A percentile compares a stretch with the other conserved stretches of the same genome.
Conservation (phyloP, 2,797 vertebrate genomes). For the Tadarida brasiliensis region DNA sequence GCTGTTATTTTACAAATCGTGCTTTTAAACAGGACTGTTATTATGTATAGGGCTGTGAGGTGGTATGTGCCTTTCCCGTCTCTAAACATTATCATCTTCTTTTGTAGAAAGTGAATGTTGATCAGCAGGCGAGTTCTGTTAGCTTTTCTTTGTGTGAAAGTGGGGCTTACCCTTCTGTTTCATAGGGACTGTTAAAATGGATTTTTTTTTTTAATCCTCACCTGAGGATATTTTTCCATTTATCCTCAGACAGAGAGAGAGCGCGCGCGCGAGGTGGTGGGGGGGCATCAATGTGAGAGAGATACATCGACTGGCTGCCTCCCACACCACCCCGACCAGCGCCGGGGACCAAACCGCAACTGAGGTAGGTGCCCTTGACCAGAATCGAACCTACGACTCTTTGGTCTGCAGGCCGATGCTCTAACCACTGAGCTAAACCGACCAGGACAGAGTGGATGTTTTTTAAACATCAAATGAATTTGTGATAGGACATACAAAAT, state of each 20-base stretch:
- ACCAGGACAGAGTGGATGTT: neutral
- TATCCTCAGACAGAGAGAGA: no score
- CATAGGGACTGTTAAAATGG: neutral
- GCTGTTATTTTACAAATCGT: neutral
- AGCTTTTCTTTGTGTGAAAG: constrained; percentile 13
- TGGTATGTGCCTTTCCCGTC: neutral
- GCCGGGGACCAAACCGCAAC: no score
- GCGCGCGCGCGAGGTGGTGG: no score
- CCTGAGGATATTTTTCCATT: no score
- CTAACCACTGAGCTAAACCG: no score
- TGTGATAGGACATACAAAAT: neutral
- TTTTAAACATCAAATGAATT: neutral
- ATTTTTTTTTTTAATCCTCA: no score
- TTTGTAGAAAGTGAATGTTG: neutral
- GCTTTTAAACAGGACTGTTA: neutral
- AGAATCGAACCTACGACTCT: no score
- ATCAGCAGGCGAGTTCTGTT: neutral
- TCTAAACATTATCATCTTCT: neutral
- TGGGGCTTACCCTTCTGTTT: neutral
- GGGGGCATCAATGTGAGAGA: no score
- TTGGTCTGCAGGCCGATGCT: no score
- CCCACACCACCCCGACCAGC: no score
- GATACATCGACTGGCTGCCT: no score
- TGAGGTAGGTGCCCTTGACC: no score
- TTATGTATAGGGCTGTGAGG: neutral